These are phyloP conservation scores for Mesaphorura yosii DNA, from an alignment of 1,140 invertebrate species.

Conservation along the genomic window DNA sequence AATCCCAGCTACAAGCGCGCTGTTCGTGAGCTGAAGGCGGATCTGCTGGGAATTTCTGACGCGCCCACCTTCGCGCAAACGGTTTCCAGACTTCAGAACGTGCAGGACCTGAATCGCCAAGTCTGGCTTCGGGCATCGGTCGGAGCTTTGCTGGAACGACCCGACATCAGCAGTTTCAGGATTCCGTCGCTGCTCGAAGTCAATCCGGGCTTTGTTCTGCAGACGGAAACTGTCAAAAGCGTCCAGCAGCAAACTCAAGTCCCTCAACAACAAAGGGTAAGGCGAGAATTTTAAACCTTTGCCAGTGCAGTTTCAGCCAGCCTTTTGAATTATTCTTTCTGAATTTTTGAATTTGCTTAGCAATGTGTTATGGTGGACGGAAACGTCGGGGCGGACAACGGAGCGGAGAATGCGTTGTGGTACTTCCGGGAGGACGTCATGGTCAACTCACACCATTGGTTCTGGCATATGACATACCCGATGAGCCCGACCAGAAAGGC, in stretches of 20 bases:
- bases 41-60: too few relatives aligned
- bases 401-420: slow-evolving; percentile 11
- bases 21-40: too few relatives aligned
- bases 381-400: slow-evolving; percentile 7
- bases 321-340: not conserved
- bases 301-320: not conserved
- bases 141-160: not conserved
- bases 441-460: slow-evolving; percentile 47
- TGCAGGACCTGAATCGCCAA: too few relatives aligned
- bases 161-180: not conserved
- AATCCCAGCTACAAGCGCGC: too few relatives aligned
- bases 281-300: not conserved
- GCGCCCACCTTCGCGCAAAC: too few relatives aligned
- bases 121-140: too few relatives aligned
- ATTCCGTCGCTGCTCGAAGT: slow-evolving; percentile 7
- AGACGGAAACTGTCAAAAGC: not conserved
- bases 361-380: slow-evolving; percentile 12
- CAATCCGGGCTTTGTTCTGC: slow-evolving; percentile 8
- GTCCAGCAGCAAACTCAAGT: not conserved
- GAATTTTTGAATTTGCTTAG: slow-evolving; percentile 3
- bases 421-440: slow-evolving; percentile 18
- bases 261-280: not conserved
- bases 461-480: slow-evolving; percentile 50
- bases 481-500: slow-evolving; percentile 22
- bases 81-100: too few relatives aligned